Base-by-base conservation (phyloP, 2,888 invertebrate genomes). In the Cerastis rubricosa region DNA sequence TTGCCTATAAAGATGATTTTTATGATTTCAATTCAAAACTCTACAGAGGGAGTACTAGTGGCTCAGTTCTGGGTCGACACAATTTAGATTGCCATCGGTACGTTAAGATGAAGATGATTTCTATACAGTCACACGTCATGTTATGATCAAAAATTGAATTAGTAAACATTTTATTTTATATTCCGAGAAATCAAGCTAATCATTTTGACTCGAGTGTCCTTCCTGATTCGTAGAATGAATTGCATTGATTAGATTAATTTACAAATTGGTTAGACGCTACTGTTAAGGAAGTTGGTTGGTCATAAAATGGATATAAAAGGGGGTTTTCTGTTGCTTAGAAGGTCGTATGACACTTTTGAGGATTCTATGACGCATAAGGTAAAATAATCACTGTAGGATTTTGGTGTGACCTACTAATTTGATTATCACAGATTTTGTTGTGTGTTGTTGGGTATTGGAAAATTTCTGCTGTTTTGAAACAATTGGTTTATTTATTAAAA, bases 291-390 rank as follows among this genome's bases (percentile, higher is more conserved):
- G 51, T 59, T 40, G n/a, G 43, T 49, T 72, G 5, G 2, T 57
- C 11, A 69, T 54, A 65, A 40, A 29, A 45, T 9, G 17, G 1
- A 25, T 29, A 77, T 59, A 17, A 43, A 29, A 63, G 2, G 74
- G 67, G 3, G 12, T 74, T 64, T 29, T 49, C 22, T 40, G 17
- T 67, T 61, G 22, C 12, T 35, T 22, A n/a, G 19, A 1, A 63
- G n/a, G 35, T 61, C 14, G 25, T 81, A 40, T 54, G 49, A 66
- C 73, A 78, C 40, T 84, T 68, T 43, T 61, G 29, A n/a, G 84
- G 66, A 8, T 79, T 69, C 65, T 17, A 3, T 82, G 35, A 65
- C 54, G 54, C n/a, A 51, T 6, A 47, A n/a, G 12, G n/a, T 57
- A 4, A 57, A 49, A n/a, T 65, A 22, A n/a, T 11, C 29, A 6